phyloP scores from a whole-genome alignment of 2,113 vertebrate species.

The Erythrolamprus reginae region DNA sequence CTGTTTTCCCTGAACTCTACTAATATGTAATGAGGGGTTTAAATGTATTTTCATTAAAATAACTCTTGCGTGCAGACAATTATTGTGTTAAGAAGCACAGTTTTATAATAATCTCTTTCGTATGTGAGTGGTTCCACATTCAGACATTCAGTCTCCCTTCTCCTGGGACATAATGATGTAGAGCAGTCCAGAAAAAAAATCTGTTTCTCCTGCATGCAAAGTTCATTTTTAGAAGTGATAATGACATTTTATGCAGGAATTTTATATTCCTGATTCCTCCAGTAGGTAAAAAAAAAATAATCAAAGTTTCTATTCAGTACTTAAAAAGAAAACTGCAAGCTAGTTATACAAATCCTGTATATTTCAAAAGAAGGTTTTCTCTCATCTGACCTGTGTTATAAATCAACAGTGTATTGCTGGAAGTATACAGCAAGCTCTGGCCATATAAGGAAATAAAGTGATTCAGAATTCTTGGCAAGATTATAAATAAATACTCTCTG shows the following conservation, averaged over 20 bases:
- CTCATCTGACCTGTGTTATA: background rate
- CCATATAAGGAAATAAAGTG: constrained; percentile 18
- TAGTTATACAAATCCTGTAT: background rate
- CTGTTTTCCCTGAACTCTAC: background rate
- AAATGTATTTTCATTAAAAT: background rate
- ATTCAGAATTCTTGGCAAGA: constrained; percentile 29
- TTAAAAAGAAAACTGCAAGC: constrained; percentile 16
- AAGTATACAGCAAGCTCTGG: constrained; percentile 41
- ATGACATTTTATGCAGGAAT: background rate
- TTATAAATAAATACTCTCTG: constrained; percentile 51
- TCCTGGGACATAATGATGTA: background rate
- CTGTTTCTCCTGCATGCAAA: background rate
- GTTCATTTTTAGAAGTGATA: background rate
- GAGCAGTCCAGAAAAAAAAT: background rate
- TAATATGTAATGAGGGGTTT: background rate
- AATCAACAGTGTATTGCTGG: constrained; percentile 49
- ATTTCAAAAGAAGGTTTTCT: constrained; percentile 20
- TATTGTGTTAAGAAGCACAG: background rate
- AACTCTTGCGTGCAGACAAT: background rate
- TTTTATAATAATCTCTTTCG: background rate
- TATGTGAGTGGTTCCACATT: background rate
- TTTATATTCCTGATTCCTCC: background rate
- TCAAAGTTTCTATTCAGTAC: background rate
- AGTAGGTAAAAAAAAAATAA: constrained; percentile 7
- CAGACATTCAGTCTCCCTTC: background rate